These are phyloP conservation scores for silkworm (Bombyx mori) DNA, from an alignment of 1,140 invertebrate species.

Conservation along the genomic window ASM3026992v2 NC_085120.1:7658501-7659000, in stretches of 20 bases:
- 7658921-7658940: neutral
- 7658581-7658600: too few relatives aligned
- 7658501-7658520: too few relatives aligned
- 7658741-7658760: neutral
- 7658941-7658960: conserved; percentile 2
- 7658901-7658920: conserved; percentile 63
- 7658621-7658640: too few relatives aligned
- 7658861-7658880: conserved; percentile 48
- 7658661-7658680: neutral
- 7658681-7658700: neutral
- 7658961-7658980: too few relatives aligned
- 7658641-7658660: too few relatives aligned
- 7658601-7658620: too few relatives aligned
- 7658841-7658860: conserved; percentile 27
- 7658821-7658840: conserved; percentile 51
- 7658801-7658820: conserved; percentile 21
- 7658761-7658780: neutral
- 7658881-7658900: conserved; percentile 24
- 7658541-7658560: too few relatives aligned
- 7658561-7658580: too few relatives aligned
- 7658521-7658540: too few relatives aligned
- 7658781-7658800: conserved; percentile 60
- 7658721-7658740: neutral
- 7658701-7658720: neutral
- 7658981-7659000: too few relatives aligned